A percentile compares a stretch with the other conserved stretches of the same genome.
Conservation (phyloP, 2,113 vertebrate genomes). For the Vulpes lagopus region DNA sequence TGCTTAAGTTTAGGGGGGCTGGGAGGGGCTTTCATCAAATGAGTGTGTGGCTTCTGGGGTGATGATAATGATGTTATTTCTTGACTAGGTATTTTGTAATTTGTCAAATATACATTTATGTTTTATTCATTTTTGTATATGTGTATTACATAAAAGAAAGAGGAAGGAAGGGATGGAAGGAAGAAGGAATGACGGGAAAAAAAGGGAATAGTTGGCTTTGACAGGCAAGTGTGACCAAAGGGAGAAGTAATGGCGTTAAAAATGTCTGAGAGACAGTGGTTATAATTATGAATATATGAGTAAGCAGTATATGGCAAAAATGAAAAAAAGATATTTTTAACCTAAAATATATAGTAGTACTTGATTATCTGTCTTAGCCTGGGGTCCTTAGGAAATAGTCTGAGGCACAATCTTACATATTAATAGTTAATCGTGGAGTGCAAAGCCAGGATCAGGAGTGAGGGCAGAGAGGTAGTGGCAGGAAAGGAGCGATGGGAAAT, state of each 20-base stretch:
- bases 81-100: background rate
- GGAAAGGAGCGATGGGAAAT: background rate
- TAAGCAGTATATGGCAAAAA: background rate
- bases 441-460: background rate
- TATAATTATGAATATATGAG: background rate
- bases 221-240: background rate
- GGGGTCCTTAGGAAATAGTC: background rate
- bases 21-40: background rate
- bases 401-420: background rate
- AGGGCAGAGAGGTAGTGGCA: background rate
- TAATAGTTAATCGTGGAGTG: background rate
- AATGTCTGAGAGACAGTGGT: background rate
- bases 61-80: background rate
- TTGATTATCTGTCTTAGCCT: background rate
- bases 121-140: background rate
- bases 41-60: background rate
- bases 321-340: constrained; percentile 21
- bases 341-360: background rate
- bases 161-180: background rate
- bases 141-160: background rate
- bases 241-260: background rate
- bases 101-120: background rate
- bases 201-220: background rate
- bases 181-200: background rate
- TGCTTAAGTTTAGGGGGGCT: background rate